These are phyloP conservation scores for Drosophila anomelani DNA, from an alignment of 2,888 invertebrate genomes.

Conservation along the genomic window DNA sequence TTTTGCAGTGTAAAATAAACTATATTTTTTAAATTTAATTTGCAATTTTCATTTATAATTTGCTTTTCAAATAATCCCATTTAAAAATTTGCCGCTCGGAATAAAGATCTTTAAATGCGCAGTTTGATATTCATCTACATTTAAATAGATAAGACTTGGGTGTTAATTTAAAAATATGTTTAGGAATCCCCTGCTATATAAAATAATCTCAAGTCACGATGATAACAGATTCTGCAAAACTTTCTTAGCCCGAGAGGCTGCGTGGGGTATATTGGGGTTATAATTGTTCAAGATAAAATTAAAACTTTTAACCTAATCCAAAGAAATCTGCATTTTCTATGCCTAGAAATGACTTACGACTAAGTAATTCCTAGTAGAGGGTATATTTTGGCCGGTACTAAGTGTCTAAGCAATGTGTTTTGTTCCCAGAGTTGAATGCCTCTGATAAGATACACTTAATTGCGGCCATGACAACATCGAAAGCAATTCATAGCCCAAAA, in stretches of 20 bases:
- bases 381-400: background rate
- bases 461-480: slow-evolving; percentile 40
- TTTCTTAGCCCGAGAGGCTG: background rate
- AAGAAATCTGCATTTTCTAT: background rate
- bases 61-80: no score
- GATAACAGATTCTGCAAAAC: slow-evolving; percentile 14
- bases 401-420: slow-evolving; percentile 13
- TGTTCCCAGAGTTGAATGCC: slow-evolving; percentile 37
- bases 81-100: background rate
- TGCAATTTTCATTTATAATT: no score
- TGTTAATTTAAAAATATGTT: background rate
- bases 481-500: slow-evolving; percentile 40
- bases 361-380: background rate
- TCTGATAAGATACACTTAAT: slow-evolving; percentile 68
- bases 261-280: background rate
- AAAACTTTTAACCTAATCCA: background rate
- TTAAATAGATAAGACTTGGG: background rate
- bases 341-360: background rate
- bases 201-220: slow-evolving; percentile 20
- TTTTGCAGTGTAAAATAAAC: no score
- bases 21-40: background rate
- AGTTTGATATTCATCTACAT: slow-evolving; percentile 3
- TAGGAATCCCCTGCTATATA: slow-evolving; percentile 2
- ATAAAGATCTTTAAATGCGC: slow-evolving; percentile 1
- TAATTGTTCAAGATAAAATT: slow-evolving; percentile 2